phyloP scores from a whole-genome alignment of 2,797 vertebrate genomes.

The Neosilurus hyrtlii region DNA sequence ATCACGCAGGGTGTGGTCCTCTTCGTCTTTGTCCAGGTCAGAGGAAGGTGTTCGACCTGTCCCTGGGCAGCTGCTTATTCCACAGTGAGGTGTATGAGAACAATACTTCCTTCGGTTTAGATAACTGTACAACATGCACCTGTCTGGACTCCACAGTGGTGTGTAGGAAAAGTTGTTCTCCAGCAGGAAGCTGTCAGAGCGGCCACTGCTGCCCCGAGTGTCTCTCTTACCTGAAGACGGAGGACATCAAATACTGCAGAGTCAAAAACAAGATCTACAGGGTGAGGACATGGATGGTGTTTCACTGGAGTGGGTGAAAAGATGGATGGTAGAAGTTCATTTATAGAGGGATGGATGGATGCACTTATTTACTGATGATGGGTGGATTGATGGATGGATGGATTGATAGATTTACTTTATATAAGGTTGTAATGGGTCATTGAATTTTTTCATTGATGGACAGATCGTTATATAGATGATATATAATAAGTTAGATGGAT shows the following conservation, averaged over 20 bases:
- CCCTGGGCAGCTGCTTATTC: conserved; percentile 91
- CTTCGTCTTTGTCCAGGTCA: conserved; percentile 77
- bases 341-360: neutral
- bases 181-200: conserved; percentile 73
- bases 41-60: conserved; percentile 96
- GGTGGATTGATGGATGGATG: neutral
- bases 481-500: neutral
- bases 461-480: neutral
- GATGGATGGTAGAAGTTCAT: neutral
- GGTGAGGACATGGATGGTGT: conserved; percentile 69
- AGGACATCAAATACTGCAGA: conserved; percentile 88
- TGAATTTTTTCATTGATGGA: neutral
- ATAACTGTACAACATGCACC: conserved; percentile 89
- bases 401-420: neutral
- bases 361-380: neutral
- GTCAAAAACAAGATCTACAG: conserved; percentile 90
- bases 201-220: conserved; percentile 84
- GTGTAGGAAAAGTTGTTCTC: conserved; percentile 84
- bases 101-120: conserved; percentile 79
- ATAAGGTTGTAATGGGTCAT: neutral
- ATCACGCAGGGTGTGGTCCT: neutral
- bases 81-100: conserved; percentile 94
- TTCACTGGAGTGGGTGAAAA: neutral
- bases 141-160: conserved; percentile 95
- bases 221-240: conserved; percentile 78